Conservation (phyloP, 2,888 invertebrate genomes). For the Torymus tubicola region DNA sequence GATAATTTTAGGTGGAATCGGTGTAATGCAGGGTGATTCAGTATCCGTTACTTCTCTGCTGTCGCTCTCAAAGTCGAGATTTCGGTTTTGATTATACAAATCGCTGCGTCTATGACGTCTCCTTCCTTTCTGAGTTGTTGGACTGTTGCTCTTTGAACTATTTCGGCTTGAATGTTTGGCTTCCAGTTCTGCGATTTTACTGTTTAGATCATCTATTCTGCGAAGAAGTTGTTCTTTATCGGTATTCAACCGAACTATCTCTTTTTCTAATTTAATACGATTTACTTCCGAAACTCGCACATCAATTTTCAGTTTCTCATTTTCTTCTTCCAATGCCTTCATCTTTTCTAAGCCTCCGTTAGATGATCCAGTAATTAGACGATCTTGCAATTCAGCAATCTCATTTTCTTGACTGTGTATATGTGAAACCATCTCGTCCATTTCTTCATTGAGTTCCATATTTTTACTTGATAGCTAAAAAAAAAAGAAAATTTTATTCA, state of each 20-base stretch:
- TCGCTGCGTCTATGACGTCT: slow-evolving; percentile 64
- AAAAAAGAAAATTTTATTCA: slow-evolving; percentile 56
- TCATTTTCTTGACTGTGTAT: slow-evolving; percentile 62
- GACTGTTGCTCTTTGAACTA: slow-evolving; percentile 65
- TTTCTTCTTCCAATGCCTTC: slow-evolving; percentile 62
- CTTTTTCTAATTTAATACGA: slow-evolving; percentile 42
- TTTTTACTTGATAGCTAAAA: slow-evolving; percentile 75
- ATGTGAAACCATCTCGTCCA: slow-evolving; percentile 68
- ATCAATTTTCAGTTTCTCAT: slow-evolving; percentile 59
- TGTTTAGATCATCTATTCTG: slow-evolving; percentile 57
- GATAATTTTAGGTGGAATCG: slow-evolving; percentile 35
- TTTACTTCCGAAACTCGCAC: slow-evolving; percentile 35
- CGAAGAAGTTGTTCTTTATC: slow-evolving; percentile 42
- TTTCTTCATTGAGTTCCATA: slow-evolving; percentile 76
- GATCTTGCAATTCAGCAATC: slow-evolving; percentile 60
- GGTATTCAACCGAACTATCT: slow-evolving; percentile 46
- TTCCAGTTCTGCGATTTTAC: slow-evolving; percentile 59
- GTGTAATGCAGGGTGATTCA: slow-evolving; percentile 49
- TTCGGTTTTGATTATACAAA: slow-evolving; percentile 65
- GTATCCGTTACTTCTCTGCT: slow-evolving; percentile 48
- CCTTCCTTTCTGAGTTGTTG: slow-evolving; percentile 60
- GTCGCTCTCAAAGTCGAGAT: slow-evolving; percentile 58
- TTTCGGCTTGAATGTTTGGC: slow-evolving; percentile 57
- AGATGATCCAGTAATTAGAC: slow-evolving; percentile 69
- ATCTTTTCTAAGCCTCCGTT: slow-evolving; percentile 73